Conservation (phyloP, 2,888 invertebrate species). For the Zaprionus bogoriensis region DNA sequence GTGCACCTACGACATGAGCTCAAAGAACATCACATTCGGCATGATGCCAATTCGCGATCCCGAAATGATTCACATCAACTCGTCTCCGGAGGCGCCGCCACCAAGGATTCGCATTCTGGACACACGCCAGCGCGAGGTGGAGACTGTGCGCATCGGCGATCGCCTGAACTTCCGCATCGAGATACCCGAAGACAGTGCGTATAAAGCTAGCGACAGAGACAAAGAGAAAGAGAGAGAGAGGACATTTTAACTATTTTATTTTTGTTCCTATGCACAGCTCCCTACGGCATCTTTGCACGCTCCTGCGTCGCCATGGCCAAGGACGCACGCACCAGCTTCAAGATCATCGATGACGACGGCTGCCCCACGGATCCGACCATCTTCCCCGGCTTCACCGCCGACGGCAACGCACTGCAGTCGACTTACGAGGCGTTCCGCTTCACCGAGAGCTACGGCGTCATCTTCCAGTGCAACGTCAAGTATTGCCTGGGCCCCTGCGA, state of each 20-base stretch:
- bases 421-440: constrained; percentile 97
- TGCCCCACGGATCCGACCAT: constrained; percentile 96
- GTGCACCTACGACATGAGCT: constrained; percentile 97
- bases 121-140: constrained; percentile 92
- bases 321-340: constrained; percentile 97
- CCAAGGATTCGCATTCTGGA: constrained; percentile 96
- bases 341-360: constrained; percentile 97
- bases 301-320: constrained; percentile 98
- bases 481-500: constrained; percentile 97
- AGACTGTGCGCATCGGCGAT: constrained; percentile 97
- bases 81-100: constrained; percentile 96
- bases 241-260: not conserved
- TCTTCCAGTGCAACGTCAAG: constrained; percentile 98
- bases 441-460: constrained; percentile 97
- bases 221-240: not conserved
- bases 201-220: not conserved
- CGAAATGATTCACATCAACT: constrained; percentile 97
- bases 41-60: constrained; percentile 98
- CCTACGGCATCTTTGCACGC: constrained; percentile 96
- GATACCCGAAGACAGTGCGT: constrained; percentile 97
- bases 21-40: constrained; percentile 97
- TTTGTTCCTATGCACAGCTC: constrained; percentile 86
- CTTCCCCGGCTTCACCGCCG: constrained; percentile 95
- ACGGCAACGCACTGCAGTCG: constrained; percentile 94
- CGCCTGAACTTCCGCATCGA: constrained; percentile 97